A percentile compares a stretch with the other conserved stretches of the same genome.
Evolutionary conservation across 2,113 vertebrate species (phyloP).

Genomic region (Myrmophylax atrothorax): DNA sequence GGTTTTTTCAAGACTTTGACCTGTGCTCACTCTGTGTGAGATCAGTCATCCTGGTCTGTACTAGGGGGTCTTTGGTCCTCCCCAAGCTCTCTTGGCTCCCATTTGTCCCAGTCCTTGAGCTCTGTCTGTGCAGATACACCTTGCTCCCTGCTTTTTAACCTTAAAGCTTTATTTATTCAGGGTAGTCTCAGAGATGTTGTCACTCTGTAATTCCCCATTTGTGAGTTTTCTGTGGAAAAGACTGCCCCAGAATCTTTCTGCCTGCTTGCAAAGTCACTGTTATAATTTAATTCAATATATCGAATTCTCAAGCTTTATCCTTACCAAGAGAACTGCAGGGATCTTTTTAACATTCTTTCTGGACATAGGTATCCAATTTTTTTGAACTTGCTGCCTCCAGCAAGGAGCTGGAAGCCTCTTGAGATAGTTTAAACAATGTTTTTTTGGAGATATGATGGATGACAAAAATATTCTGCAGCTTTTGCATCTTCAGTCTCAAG

Average conservation of each 20-base stretch:
- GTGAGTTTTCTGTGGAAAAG: background rate
- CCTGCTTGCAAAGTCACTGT: background rate
- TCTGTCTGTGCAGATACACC: fast-evolving
- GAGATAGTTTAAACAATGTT: background rate
- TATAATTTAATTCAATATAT: background rate
- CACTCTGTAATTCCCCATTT: background rate
- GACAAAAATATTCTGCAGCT: background rate
- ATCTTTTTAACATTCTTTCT: background rate
- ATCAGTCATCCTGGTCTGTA: background rate
- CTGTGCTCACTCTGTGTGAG: background rate
- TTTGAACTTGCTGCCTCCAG: background rate
- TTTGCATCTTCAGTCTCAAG: background rate
- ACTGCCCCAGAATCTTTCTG: background rate
- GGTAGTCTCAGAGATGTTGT: background rate
- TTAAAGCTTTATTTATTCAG: background rate
- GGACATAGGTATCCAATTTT: background rate
- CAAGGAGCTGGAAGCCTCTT: background rate
- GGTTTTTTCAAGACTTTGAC: background rate
- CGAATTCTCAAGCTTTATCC: background rate
- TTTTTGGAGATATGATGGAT: background rate
- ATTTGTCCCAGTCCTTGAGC: background rate
- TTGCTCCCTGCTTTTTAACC: background rate
- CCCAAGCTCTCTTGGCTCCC: background rate
- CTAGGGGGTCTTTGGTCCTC: background rate
- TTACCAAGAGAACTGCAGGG: background rate